Base-by-base conservation (phyloP, 1,140 invertebrate species). In the Riptortus pedestris region DNA sequence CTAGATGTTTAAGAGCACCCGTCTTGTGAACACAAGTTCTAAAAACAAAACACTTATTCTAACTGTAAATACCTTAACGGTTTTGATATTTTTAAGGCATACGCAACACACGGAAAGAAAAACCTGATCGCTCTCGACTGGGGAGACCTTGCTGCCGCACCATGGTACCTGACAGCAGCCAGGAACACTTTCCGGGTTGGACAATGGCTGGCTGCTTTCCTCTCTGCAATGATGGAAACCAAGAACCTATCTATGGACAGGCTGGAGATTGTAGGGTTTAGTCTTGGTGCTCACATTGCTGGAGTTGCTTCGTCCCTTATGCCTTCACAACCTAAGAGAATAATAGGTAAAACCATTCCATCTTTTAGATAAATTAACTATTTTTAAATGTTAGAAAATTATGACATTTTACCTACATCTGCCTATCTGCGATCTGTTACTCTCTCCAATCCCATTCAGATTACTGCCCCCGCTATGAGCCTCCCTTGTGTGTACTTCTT, bases 111-210 rank as follows among this genome's bases (percentile, higher is more conserved):
- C 20, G 76, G 72, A 0, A 77, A 83, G 67, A 79, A 78, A 22
- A 85, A 85, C 67, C 74, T 87, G 1, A 80, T 87, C 64, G 73
- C 78, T 24, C 75, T 87, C 0, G 82, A 87, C 66, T 87, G 85
- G 85, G 78, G 74, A 9, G 69, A 73, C 0, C 74, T 79, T 7
- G 82, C 84, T 9, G 65, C 68, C 11, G 65, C 65, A 12, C 72
- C 72, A 3, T 71, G 70, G 69, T 73, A 73, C 64, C 29, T 61
- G 7, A 58, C 64, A 1, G 72, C 72, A 2, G 67, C 66, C 2
- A 58, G 61, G 27, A 71, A 71, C 64, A 72, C 71, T 0, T 43
- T 51, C 11, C 60, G 31, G 1, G 60, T 66, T 1, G 60, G 60
- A 7, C 22, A 57, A 24, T 24, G 28, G 0, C 31, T 69, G 4